Conservation (phyloP, 1,140 invertebrate genomes). For the Drosophila seguyi region DNA sequence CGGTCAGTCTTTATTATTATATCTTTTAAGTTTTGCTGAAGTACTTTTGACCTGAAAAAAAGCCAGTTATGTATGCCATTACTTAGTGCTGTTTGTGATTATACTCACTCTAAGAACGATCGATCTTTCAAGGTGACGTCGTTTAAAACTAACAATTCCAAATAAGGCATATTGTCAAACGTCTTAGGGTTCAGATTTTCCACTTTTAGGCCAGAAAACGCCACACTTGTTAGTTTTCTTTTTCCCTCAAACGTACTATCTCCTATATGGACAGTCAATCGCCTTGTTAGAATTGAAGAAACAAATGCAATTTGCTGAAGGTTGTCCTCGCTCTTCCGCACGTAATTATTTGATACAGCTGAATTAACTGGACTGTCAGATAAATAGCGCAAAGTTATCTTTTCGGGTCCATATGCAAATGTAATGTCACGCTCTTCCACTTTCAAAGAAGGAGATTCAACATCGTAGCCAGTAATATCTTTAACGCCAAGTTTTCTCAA, state of each 20-base stretch:
- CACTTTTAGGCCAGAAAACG: background rate
- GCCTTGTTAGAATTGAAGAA: background rate
- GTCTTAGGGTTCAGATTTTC: background rate
- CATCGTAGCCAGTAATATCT: background rate
- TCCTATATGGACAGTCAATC: background rate
- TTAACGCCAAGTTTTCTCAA: conserved; percentile 1
- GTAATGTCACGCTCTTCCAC: background rate
- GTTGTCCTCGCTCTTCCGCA: background rate
- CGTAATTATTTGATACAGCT: background rate
- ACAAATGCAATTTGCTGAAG: background rate
- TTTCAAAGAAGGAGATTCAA: background rate
- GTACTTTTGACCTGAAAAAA: conserved; percentile 6
- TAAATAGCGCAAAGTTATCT: background rate
- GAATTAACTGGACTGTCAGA: background rate
- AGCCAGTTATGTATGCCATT: too few relatives aligned
- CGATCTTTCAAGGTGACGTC: background rate
- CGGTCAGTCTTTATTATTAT: background rate
- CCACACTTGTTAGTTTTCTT: background rate
- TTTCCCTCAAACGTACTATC: background rate
- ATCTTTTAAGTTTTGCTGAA: background rate
- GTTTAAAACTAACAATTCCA: background rate
- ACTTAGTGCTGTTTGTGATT: background rate
- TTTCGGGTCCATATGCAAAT: background rate
- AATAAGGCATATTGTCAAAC: background rate
- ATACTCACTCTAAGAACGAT: conserved; percentile 3